These are phyloP conservation scores for Scomber colias DNA, from an alignment of 2,113 vertebrate species.

Conservation along the genomic window DNA sequence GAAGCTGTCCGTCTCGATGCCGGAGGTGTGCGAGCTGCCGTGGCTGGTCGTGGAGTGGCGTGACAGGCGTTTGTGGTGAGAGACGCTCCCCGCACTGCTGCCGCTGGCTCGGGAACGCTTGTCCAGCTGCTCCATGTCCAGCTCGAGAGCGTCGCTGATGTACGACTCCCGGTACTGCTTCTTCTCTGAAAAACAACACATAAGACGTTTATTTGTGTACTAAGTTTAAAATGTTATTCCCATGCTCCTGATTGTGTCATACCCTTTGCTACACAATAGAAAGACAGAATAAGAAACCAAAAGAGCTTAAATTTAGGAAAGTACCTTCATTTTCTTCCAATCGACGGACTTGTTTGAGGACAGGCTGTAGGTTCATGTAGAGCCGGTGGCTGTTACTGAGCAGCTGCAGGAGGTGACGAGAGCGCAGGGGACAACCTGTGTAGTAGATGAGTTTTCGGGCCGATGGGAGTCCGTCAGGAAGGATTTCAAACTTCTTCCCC, in stretches of 20 bases:
- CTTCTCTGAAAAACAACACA: conserved; percentile 86
- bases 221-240: no score
- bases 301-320: no score
- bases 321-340: conserved; percentile 97
- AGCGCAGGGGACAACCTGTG: conserved; percentile 94
- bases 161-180: conserved; percentile 99
- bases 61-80: conserved; percentile 92
- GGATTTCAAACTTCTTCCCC: conserved; percentile 99
- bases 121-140: conserved; percentile 97
- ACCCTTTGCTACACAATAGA: background rate
- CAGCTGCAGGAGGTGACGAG: conserved; percentile 95
- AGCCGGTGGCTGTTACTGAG: conserved; percentile 98
- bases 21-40: conserved; percentile 97
- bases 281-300: background rate
- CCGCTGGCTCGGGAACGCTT: conserved; percentile 94
- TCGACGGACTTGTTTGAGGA: conserved; percentile 93
- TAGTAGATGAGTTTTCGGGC: conserved; percentile 98
- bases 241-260: no score
- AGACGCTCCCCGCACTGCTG: conserved; percentile 92
- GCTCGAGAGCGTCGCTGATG: conserved; percentile 96
- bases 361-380: conserved; percentile 98
- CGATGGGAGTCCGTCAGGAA: conserved; percentile 95
- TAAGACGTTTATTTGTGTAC: background rate
- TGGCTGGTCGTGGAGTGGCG: conserved; percentile 94
- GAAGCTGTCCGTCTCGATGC: conserved; percentile 93